Conservation (phyloP, 2,113 vertebrate species). For the Tragelaphus buxtoni region DNA sequence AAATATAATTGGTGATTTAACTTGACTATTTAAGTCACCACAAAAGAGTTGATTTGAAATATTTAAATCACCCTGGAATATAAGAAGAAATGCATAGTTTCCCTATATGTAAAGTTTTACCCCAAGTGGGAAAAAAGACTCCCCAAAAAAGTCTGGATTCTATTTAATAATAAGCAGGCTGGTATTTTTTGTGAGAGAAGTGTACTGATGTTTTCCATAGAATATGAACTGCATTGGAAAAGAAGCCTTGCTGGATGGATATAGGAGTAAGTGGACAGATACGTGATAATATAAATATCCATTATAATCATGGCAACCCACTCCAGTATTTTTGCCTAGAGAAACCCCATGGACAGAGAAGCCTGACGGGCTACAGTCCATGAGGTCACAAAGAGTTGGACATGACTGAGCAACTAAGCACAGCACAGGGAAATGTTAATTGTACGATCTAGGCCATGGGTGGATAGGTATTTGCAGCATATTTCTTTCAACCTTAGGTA, state of each 20-base stretch:
- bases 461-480: not conserved
- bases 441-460: not conserved
- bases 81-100: not conserved
- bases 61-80: not conserved
- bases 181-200: not conserved
- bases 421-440: not conserved
- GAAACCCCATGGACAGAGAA: not conserved
- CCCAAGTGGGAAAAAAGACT: not conserved
- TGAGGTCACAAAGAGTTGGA: not conserved
- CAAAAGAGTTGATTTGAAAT: not conserved
- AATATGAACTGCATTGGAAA: not conserved
- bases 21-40: constrained; percentile 7
- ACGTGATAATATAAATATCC: not conserved
- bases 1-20: not conserved
- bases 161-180: not conserved
- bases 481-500: not conserved
- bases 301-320: not conserved
- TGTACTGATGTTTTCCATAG: not conserved
- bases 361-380: not conserved
- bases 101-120: not conserved
- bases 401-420: not conserved
- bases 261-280: not conserved
- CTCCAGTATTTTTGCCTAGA: not conserved
- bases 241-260: not conserved
- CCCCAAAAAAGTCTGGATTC: not conserved